phyloP scores from a whole-genome alignment of 2,113 vertebrate species.

The Mugil cephalus region DNA sequence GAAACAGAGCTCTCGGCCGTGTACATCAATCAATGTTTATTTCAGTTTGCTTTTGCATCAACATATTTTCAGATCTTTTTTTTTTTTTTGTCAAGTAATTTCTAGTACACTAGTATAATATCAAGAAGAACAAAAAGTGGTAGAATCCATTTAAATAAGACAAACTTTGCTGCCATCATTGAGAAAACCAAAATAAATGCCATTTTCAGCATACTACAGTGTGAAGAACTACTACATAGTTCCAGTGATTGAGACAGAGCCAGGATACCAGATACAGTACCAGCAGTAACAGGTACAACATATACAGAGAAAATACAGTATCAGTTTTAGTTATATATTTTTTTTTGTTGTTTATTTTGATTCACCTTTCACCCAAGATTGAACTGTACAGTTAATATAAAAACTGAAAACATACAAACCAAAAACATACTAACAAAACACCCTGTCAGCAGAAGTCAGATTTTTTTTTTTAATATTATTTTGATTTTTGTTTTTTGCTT shows the following conservation, averaged over 20 bases:
- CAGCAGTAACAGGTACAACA: slow-evolving; percentile 88
- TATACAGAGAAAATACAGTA: slow-evolving; percentile 82
- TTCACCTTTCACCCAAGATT: slow-evolving; percentile 71
- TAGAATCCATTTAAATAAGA: slow-evolving; percentile 85
- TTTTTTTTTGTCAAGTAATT: slow-evolving; percentile 80
- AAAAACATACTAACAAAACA: slow-evolving; percentile 87
- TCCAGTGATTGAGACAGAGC: slow-evolving; percentile 81
- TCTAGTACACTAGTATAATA: slow-evolving; percentile 87
- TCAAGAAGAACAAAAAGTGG: slow-evolving; percentile 85
- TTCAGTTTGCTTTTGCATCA: slow-evolving; percentile 86
- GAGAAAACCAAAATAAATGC: slow-evolving; percentile 75
- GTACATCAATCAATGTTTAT: slow-evolving; percentile 89
- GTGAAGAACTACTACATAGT: slow-evolving; percentile 79
- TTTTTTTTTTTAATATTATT: slow-evolving; percentile 39
- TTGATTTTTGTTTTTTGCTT: slow-evolving; percentile 48
- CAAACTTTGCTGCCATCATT: slow-evolving; percentile 82
- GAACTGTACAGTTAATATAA: slow-evolving; percentile 85
- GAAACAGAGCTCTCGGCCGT: slow-evolving; percentile 48
- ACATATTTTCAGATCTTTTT: slow-evolving; percentile 83
- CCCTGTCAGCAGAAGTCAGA: slow-evolving; percentile 79
- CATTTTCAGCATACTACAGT: slow-evolving; percentile 76
- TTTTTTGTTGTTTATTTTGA: slow-evolving; percentile 66
- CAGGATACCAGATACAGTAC: slow-evolving; percentile 84
- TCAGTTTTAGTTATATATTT: slow-evolving; percentile 43
- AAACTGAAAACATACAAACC: slow-evolving; percentile 86